Conservation (phyloP, 2,888 invertebrate genomes). For the Hypercompe scribonia region DNA sequence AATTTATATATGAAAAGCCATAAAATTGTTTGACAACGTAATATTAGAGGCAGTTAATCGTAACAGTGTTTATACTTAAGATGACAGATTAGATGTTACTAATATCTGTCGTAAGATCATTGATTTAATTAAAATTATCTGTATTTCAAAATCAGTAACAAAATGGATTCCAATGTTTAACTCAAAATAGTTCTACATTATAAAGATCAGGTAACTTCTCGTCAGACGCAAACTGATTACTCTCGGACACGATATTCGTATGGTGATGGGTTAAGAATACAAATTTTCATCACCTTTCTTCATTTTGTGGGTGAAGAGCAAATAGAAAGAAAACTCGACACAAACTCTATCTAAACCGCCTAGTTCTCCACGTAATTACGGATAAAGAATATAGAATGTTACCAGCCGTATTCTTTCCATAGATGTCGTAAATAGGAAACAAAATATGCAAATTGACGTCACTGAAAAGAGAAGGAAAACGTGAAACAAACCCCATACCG, state of each 20-base stretch:
- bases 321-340: no score
- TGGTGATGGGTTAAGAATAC: no score
- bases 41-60: neutral
- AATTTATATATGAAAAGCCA: neutral
- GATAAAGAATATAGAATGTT: no score
- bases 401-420: no score
- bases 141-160: neutral
- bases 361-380: no score
- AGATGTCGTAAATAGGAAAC: no score
- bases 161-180: neutral
- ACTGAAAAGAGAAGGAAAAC: no score
- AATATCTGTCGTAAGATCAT: neutral
- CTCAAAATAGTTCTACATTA: neutral
- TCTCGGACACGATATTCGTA: neutral
- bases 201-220: neutral
- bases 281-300: no score
- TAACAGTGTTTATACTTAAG: neutral
- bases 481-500: no score
- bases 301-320: no score
- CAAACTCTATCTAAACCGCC: no score
- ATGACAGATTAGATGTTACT: slow-evolving; percentile 23
- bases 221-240: neutral
- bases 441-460: no score
- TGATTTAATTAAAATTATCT: slow-evolving; percentile 4
- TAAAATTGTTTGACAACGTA: neutral